These are phyloP conservation scores for Empidonax traillii DNA, from an alignment of 2,113 vertebrate genomes.

Conservation along the genomic window DNA sequence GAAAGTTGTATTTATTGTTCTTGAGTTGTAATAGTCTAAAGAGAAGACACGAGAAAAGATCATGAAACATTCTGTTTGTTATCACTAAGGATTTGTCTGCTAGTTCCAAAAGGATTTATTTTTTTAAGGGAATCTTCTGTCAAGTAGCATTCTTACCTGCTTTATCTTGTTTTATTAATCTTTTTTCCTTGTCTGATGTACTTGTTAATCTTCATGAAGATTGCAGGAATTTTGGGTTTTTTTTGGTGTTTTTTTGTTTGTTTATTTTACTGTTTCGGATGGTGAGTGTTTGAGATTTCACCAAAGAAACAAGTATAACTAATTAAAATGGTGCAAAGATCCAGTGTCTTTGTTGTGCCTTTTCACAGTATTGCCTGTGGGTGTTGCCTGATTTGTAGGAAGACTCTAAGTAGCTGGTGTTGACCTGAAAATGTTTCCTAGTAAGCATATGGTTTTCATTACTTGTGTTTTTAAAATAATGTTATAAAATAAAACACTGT, in stretches of 20 bases:
- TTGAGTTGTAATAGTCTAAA: neutral
- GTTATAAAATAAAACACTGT: conserved; percentile 29
- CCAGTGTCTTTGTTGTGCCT: neutral
- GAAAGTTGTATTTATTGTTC: neutral
- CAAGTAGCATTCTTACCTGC: neutral
- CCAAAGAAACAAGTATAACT: neutral
- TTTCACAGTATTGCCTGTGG: neutral
- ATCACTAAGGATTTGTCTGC: neutral
- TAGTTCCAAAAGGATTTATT: neutral
- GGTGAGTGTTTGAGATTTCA: neutral
- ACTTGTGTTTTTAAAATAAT: conserved; percentile 36
- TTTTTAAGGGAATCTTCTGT: neutral
- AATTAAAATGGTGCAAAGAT: neutral
- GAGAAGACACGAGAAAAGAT: neutral
- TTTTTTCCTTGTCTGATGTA: neutral
- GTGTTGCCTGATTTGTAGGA: neutral
- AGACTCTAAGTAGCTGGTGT: neutral
- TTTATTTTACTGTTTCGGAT: neutral
- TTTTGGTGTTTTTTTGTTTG: neutral
- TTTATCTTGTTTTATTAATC: neutral
- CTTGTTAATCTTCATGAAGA: neutral
- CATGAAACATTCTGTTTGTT: neutral
- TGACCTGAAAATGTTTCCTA: conserved; percentile 43
- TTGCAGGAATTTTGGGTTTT: neutral
- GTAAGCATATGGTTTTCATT: conserved; percentile 44